Base-by-base conservation (phyloP, 2,888 invertebrate genomes). In the Epistrophella euchroma region DNA sequence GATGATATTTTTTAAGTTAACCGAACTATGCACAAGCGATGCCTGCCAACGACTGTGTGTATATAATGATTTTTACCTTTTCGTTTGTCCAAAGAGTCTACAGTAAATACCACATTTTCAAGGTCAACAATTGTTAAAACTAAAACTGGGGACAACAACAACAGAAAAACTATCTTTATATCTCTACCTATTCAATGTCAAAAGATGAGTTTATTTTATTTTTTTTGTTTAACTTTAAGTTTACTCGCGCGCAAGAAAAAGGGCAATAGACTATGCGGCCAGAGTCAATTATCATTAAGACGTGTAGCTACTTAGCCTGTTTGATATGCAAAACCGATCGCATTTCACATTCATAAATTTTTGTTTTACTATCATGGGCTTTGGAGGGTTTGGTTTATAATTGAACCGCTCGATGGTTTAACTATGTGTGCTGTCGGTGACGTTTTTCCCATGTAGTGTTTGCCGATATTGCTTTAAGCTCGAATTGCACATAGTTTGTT, bases 101-200 rank as follows among this genome's bases (percentile, higher is more conserved):
- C 72, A 85, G 76, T 85, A 81, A 76, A 85, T 80, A 80, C 80
- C 81, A 80, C 74, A 72, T 56, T 76, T 62, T 68, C 81, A 85
- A 81, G 85, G 85, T 85, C 85, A 85, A 81, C 56, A 68, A 68
- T 71, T 72, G 74, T 71, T 75, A 60, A 62, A 68, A 47, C 58
- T 45, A 80, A 76, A 76, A 58, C 40, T 15, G 66, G 64, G 66
- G 64, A 62, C 50, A 71, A n/a, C 15, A 28, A 28, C 28, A 40
- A 50, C 15, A 47, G 45, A 77, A 50, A 56, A 58, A 22, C 37
- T 32, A 58, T 37, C 58, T 68, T 45, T 37, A 37, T 68, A 37
- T 28, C 7, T 58, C 32, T 68, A 73, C 66, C 85, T 50, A 80
- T 68, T 81, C 85, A 85, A 85, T 85, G 85, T 85, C 85, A 85